Base-by-base conservation (phyloP, 2,888 invertebrate species). In the Chironomus tentans region DNA sequence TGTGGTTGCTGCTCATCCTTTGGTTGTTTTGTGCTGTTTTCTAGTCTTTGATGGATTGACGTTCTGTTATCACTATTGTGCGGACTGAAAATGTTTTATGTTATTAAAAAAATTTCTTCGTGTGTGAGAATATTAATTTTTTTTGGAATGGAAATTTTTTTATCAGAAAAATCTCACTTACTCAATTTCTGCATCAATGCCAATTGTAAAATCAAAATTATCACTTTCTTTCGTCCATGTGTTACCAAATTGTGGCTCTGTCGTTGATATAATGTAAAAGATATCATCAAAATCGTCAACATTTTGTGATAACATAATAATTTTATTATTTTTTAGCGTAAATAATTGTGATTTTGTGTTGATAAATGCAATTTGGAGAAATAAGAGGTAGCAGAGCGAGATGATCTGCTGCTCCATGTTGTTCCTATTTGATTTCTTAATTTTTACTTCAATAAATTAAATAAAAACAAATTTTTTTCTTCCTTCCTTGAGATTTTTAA, bases 251-350 rank as follows among this genome's bases (percentile, higher is more conserved):
- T 79, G 77, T 79, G 88, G 87, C 73, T 90, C 87, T 38, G 91
- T 91, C 70, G 91, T 91, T 74, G 91, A 89, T 80, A 92, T 89
- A 79, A 92, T 92, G 81, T 91, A 90, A 81, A 92, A 91, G 77
- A 91, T 87, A 69, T 89, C 87, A 83, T 93, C 92, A 80, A 90
- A 89, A 80, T 86, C 88, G 82, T 82, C 70, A 70, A 61, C 65
- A 46, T 73, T 50, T 68, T 46, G 70, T 15, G 46, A 46, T 24
- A 48, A 47, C 68, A 61, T 69, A 22, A 47, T 18, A 15, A 74
- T 74, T 68, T 74, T 74, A 47, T 74, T 74, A 65, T 74, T 48
- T 38, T 74, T 65, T 15, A 74, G 47, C 46, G 47, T 65, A 48
- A 74, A 74, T 15, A 73, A 21, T 24, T 74, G 74, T 21, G 74